Base-by-base conservation (phyloP, 1,140 invertebrate species). In the Dreissena rostriformis region DNA sequence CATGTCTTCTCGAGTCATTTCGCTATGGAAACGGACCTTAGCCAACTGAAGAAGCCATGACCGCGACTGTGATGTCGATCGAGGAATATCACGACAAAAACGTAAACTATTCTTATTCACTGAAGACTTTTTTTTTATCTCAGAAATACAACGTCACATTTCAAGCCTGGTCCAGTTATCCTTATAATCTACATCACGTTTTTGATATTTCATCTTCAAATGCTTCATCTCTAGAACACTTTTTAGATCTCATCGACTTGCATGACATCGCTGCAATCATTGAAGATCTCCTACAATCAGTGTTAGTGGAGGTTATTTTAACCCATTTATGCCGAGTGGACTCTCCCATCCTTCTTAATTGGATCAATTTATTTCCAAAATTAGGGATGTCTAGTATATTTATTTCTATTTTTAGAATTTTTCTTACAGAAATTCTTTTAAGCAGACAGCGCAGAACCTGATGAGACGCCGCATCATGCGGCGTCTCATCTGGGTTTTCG, bases 21-120 rank as follows among this genome's bases (percentile, higher is more conserved):
- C 78, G 81, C n/a, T 92, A 91, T 84, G 89, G 88, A 63, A 82
- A 78, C 49, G 86, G 83, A n/a, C 89, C 89, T 2, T 88, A 89
- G 63, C 86, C 88, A n/a, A 84, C 89, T 5, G 86, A 87, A 26
- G 72, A 89, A 68, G 84, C 86, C 53, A 82, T 91, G 6, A 75
- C 49, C 7, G 52, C 89, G n/a, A 83, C 90, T 0, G n/a, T 92
- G n/a, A 73, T 83, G 6, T 57, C 80, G 12, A 84, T 86, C 39
- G 82, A 81, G 66, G 78, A 86, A 29, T 86, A 88, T 28, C 80
- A 80, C 52, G 81, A 88, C 68, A 86, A 86, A 61, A 89, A 89
- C 77, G 55, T 85, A 0, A 86, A 89, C n/a, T 87, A 89, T 75
- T 71, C 84, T n/a, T 87, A 89, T 39, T 89, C 88, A 8, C 63